Conservation (phyloP, 1,140 invertebrate genomes). For the honey bee (Apis mellifera) region Amel_HAv3.1 CM009934.2:7372001-7372500, state of each 20-base stretch:
- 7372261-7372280: no score
- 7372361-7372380: neutral
- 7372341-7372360: no score
- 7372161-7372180: no score
- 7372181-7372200: no score
- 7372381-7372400: neutral
- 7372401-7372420: slow-evolving; percentile 7
- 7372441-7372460: neutral
- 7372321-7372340: no score
- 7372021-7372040: slow-evolving; percentile 33
- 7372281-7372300: no score
- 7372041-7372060: slow-evolving; percentile 40
- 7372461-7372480: neutral
- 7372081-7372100: neutral
- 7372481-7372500: neutral
- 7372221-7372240: no score
- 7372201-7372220: no score
- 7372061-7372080: slow-evolving; percentile 68
- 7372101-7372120: neutral
- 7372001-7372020: slow-evolving; percentile 27
- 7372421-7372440: neutral
- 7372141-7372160: no score
- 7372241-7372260: no score
- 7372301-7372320: no score
- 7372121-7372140: no score